Conservation (phyloP, 2,113 vertebrate species). For the human region GRCh38 chr3:115656001-115656500, state of each 20-base stretch:
- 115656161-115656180: background rate
- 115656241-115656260: background rate
- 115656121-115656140: background rate
- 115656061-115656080: background rate
- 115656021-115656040: conserved; percentile 36
- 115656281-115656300: background rate
- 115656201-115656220: background rate
- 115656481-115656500: background rate
- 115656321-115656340: background rate
- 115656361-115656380: background rate
- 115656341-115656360: background rate
- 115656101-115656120: background rate
- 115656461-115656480: background rate
- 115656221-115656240: background rate
- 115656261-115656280: background rate
- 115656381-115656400: background rate
- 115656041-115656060: background rate
- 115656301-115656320: background rate
- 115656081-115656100: background rate
- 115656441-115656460: background rate
- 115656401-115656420: background rate
- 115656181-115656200: background rate
- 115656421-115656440: background rate
- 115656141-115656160: background rate
- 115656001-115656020: conserved; percentile 50